These are phyloP conservation scores for Nycticorax nycticorax DNA, from an alignment of 2,113 vertebrate genomes.

Conservation along the genomic window DNA sequence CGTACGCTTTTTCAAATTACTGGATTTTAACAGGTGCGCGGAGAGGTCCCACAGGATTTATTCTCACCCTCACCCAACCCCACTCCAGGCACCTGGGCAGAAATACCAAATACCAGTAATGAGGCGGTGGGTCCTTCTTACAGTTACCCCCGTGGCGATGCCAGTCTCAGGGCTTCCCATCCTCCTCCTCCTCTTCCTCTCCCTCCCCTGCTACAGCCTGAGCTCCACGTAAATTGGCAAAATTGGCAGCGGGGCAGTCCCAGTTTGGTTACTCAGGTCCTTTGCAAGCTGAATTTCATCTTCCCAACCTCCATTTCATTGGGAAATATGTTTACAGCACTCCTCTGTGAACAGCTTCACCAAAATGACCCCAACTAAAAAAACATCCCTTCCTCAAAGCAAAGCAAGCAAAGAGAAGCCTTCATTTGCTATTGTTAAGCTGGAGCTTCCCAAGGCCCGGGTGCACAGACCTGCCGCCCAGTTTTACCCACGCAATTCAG, in stretches of 20 bases:
- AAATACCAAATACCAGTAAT: background rate
- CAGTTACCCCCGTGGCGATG: fast-evolving
- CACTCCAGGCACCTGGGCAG: background rate
- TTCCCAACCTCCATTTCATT: background rate
- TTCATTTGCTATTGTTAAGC: background rate
- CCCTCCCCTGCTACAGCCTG: background rate
- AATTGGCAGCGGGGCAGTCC: background rate
- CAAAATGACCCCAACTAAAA: background rate
- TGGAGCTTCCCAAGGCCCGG: background rate
- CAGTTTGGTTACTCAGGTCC: fast-evolving
- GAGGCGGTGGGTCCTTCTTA: background rate
- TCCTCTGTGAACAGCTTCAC: background rate
- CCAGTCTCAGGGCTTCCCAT: background rate
- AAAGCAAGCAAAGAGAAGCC: background rate
- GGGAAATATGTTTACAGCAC: background rate
- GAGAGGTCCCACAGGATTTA: background rate
- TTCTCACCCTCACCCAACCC: background rate
- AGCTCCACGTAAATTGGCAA: background rate
- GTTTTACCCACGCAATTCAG: background rate
- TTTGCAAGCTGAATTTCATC: background rate
- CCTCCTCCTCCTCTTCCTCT: background rate
- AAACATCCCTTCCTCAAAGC: background rate
- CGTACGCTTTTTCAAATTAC: background rate
- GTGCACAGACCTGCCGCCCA: background rate
- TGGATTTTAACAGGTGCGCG: background rate